Evolutionary conservation across 2,113 vertebrate species (phyloP), one percentile per base, ranked within the genome.

Genomic region (Carassius gibelio): DNA sequence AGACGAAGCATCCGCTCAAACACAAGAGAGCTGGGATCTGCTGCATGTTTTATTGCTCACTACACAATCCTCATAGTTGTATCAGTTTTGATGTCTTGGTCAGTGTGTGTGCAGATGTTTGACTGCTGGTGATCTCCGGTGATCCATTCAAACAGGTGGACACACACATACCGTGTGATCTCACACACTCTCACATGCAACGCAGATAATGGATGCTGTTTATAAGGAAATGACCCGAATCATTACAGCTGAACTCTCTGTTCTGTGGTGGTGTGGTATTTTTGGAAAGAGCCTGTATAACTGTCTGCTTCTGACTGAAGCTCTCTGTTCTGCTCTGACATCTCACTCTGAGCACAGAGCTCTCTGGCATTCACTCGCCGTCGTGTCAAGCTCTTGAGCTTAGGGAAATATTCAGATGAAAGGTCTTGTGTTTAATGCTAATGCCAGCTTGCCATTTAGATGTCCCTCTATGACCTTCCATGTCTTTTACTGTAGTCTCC

Each of bases 311-410:
- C 38, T 11, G 38, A 45, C 21, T 7, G 4, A 57, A 17, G 48
- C 23, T 19, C 75, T 76, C 50, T 76, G 23, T 34, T 52, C 48
- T 57, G 50, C 15, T 57, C 55, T 57, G 15, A 57, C 50, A 14
- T 74, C 71, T 75, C 72, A 50, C 13, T 75, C 72, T 4, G 42
- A 75, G 42, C 42, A 6, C 72, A 48, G 72, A 48, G 6, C 75
- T 13, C 75, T n/a, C 75, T 78, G 52, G 15, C 55, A 61, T 78
- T 78, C 59, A 61, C 30, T 78, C 30, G 52, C 59, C 23, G 76
- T n/a, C 26, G 10, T 42, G 76, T 78, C n/a, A 59, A 61, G 30
- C 76, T 61, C 2, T 11, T 38, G 52, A 78, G 55, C 30, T 78
- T n/a, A 36, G 61, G 76, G 76, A 59, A 38, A 38, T 78, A 38